Percentiles rank a stretch among this genome's conserved stretches.
Evolutionary conservation across 2,888 invertebrate species (phyloP).

Genomic region (Tenthredo amoena): DNA sequence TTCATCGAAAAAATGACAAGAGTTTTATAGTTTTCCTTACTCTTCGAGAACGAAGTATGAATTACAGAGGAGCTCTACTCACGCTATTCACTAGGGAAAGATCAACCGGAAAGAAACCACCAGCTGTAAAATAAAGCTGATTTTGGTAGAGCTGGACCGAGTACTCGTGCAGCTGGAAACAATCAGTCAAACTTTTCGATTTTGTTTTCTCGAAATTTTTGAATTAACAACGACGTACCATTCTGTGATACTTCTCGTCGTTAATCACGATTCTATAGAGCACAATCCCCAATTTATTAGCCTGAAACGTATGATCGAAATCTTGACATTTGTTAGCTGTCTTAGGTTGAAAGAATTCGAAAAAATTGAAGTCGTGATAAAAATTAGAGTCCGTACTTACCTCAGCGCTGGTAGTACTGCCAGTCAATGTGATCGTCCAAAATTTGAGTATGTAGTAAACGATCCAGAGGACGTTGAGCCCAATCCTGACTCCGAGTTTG

Average conservation of each 20-base stretch:
- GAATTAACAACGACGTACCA: neutral
- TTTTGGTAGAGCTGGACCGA: conserved; percentile 26
- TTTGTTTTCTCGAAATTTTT: neutral
- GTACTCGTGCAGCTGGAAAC: conserved; percentile 26
- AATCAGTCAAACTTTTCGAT: neutral
- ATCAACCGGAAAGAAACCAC: conserved; percentile 35
- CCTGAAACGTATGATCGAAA: neutral
- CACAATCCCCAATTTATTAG: conserved; percentile 21
- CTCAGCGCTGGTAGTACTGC: conserved; percentile 4
- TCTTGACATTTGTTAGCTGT: neutral
- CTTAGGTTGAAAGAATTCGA: neutral
- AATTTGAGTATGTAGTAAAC: conserved; percentile 6
- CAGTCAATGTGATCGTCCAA: conserved; percentile 12
- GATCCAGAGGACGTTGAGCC: neutral
- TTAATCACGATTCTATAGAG: conserved; percentile 13
- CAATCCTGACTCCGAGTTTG: neutral
- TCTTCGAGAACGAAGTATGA: neutral
- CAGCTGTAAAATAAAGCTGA: conserved; percentile 4
- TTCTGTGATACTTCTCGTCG: neutral
- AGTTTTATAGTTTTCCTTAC: no score
- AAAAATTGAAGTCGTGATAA: neutral
- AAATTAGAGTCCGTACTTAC: neutral
- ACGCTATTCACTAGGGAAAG: neutral
- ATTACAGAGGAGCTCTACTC: neutral
- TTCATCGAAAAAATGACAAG: neutral